Percentiles rank a stretch among this genome's conserved stretches.
Evolutionary conservation across 2,797 vertebrate genomes (phyloP).

Genomic region (Chrosomus eos): DNA sequence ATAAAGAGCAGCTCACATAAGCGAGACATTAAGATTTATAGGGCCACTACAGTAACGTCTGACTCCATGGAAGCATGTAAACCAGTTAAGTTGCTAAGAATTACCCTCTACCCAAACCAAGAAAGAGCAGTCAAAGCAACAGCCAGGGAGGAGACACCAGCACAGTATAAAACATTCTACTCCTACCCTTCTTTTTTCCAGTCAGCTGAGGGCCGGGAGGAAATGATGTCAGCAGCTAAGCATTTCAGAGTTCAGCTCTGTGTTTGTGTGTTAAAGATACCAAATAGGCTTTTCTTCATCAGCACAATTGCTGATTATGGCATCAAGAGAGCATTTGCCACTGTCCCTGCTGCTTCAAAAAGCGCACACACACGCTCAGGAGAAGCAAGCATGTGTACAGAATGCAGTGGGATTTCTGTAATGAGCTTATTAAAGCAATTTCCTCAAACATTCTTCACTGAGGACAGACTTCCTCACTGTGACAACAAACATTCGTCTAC

Average conservation of each 20-base stretch:
- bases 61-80: constrained; percentile 12
- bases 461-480: constrained; percentile 39
- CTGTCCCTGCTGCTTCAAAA: constrained; percentile 9
- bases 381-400: constrained; percentile 15
- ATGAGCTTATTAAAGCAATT: constrained; percentile 52
- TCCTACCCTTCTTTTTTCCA: constrained; percentile 7
- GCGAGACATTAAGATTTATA: not conserved
- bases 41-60: constrained; percentile 1
- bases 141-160: constrained; percentile 1
- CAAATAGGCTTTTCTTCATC: constrained; percentile 27
- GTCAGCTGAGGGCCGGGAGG: constrained; percentile 31
- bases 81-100: not conserved
- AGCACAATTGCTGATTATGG: constrained; percentile 38
- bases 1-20: constrained; percentile 15
- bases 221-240: constrained; percentile 44
- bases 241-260: constrained; percentile 14
- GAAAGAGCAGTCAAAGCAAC: constrained; percentile 14
- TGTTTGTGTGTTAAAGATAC: constrained; percentile 15
- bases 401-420: constrained; percentile 40
- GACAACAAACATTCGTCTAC: not conserved
- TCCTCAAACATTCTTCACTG: constrained; percentile 39
- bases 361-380: constrained; percentile 8
- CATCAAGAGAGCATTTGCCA: constrained; percentile 16
- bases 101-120: not conserved
- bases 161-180: not conserved